phyloP scores from a whole-genome alignment of 2,113 vertebrate species.

The Ceyx cyanopectus region DNA sequence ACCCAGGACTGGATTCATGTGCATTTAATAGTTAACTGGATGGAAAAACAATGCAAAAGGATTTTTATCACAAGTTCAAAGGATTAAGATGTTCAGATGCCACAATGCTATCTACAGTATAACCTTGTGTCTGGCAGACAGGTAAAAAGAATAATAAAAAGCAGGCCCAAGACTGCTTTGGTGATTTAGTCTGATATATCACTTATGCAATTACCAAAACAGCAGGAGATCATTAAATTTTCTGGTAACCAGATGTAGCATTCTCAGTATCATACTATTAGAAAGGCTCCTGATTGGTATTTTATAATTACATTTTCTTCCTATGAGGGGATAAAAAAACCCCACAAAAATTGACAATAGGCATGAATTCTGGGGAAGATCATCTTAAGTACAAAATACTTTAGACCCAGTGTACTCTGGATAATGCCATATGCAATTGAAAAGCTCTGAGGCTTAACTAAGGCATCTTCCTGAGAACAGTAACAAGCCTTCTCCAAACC shows the following conservation, averaged over 20 bases:
- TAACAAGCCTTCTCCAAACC: neutral
- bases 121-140: slow-evolving; percentile 57
- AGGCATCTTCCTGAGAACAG: slow-evolving; percentile 7
- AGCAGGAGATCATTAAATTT: slow-evolving; percentile 97
- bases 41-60: slow-evolving; percentile 30
- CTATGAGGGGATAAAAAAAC: neutral
- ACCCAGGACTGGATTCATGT: neutral
- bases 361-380: neutral
- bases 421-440: neutral
- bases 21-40: slow-evolving; percentile 38
- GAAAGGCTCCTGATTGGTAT: slow-evolving; percentile 78
- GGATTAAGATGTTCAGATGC: slow-evolving; percentile 44
- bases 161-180: slow-evolving; percentile 67
- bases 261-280: slow-evolving; percentile 79
- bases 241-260: slow-evolving; percentile 81
- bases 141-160: slow-evolving; percentile 61
- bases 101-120: slow-evolving; percentile 59
- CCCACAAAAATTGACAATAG: slow-evolving; percentile 30
- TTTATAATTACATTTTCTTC: slow-evolving; percentile 78
- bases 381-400: neutral
- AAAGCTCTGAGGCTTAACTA: neutral
- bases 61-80: slow-evolving; percentile 52
- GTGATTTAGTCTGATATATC: slow-evolving; percentile 91
- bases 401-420: neutral
- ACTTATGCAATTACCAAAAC: slow-evolving; percentile 99